Percentiles rank a stretch among this genome's conserved stretches.
Conservation (phyloP, 64 coral and sea anemone genomes). For the Actinia equina region DNA sequence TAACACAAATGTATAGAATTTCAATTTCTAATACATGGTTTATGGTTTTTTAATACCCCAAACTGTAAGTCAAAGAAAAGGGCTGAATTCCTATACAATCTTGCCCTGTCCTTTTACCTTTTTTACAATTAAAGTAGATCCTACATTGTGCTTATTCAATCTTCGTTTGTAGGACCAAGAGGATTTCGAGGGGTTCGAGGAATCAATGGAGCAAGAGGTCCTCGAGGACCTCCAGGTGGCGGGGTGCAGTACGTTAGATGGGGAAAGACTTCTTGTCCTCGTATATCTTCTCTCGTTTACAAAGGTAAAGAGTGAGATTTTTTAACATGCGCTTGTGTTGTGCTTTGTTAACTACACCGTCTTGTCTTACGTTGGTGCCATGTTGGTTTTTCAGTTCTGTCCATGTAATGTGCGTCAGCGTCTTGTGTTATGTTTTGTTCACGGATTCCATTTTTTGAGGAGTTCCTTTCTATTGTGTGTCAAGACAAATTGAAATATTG, state of each 20-base stretch:
- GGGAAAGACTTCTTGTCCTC: constrained; percentile 56
- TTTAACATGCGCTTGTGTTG: not conserved
- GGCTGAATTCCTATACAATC: not conserved
- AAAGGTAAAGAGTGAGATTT: constrained; percentile 3
- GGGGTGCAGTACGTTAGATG: constrained; percentile 55
- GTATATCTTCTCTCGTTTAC: constrained; percentile 39
- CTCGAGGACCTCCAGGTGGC: not conserved
- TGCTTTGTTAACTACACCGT: not conserved
- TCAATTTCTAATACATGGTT: no score
- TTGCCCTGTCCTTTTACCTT: not conserved
- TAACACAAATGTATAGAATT: no score
- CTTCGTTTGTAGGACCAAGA: not conserved
- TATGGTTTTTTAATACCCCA: no score
- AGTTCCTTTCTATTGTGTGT: no score
- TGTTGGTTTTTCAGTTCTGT: not conserved
- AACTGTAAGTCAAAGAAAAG: no score
- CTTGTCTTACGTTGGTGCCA: no score
- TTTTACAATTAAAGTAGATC: not conserved
- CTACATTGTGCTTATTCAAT: not conserved
- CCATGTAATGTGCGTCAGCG: no score
- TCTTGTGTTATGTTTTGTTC: no score
- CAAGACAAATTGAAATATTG: no score
- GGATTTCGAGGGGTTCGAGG: constrained; percentile 16
- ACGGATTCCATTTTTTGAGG: not conserved
- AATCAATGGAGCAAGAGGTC: constrained; percentile 21